Conservation (phyloP, 2,888 invertebrate species). For the Rotaria sp. region DNA sequence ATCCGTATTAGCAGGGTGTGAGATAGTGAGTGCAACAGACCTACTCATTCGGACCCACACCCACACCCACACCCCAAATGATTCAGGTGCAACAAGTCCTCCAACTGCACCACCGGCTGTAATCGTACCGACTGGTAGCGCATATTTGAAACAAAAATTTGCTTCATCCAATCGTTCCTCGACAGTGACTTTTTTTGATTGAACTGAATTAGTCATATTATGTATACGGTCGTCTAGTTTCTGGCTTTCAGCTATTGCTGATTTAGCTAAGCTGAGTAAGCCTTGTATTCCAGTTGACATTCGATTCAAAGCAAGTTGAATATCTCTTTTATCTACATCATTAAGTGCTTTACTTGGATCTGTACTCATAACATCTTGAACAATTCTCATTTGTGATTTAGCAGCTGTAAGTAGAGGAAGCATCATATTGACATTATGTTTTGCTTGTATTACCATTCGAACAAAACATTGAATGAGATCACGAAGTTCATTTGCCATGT, state of each 20-base stretch:
- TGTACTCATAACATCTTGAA: background rate
- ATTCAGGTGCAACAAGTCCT: background rate
- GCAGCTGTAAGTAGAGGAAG: background rate
- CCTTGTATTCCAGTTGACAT: background rate
- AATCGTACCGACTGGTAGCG: background rate
- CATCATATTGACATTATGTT: background rate
- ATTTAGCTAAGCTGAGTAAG: background rate
- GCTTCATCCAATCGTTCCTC: background rate
- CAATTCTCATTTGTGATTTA: background rate
- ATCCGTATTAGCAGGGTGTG: too few relatives aligned
- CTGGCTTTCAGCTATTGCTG: background rate
- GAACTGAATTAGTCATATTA: background rate
- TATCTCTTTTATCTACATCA: background rate
- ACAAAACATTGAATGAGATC: background rate
- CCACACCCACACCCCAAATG: background rate
- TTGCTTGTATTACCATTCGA: background rate
- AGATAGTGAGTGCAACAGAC: too few relatives aligned
- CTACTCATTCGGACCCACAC: too few relatives aligned
- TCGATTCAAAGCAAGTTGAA: background rate
- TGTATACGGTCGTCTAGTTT: background rate
- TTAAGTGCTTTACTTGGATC: background rate
- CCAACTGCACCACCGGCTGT: background rate
- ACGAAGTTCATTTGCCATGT: background rate
- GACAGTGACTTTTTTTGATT: background rate
- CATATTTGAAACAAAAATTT: background rate